These are phyloP conservation scores for Rhamnusium bicolor DNA, from an alignment of 2,888 invertebrate genomes.

Conservation along the genomic window DNA sequence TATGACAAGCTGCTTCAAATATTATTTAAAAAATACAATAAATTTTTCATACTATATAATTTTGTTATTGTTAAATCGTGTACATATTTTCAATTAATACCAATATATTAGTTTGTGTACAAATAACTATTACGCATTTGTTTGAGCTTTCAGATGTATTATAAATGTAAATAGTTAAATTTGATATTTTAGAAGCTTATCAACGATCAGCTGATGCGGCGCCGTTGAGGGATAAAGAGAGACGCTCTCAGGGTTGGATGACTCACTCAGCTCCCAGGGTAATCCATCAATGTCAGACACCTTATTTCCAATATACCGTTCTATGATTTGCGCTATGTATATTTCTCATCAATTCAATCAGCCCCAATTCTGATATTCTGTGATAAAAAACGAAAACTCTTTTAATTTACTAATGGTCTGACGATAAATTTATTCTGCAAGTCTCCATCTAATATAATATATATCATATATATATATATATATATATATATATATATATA, in stretches of 20 bases:
- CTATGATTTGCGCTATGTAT: conserved; percentile 71
- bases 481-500: too few relatives aligned
- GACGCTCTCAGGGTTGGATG: conserved; percentile 62
- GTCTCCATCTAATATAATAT: background rate
- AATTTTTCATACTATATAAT: too few relatives aligned
- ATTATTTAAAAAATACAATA: too few relatives aligned
- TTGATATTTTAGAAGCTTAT: conserved; percentile 37
- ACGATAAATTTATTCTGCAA: conserved; percentile 26
- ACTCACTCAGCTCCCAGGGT: conserved; percentile 66
- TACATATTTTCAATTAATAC: too few relatives aligned
- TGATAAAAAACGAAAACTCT: conserved; percentile 32
- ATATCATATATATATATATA: too few relatives aligned
- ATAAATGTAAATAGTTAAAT: conserved; percentile 26
- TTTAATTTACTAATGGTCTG: conserved; percentile 40
- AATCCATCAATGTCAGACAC: conserved; percentile 71
- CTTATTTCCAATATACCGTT: conserved; percentile 70
- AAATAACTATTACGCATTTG: background rate
- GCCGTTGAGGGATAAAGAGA: conserved; percentile 52
- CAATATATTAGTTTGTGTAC: too few relatives aligned
- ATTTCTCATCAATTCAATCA: conserved; percentile 66
- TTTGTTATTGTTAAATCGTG: too few relatives aligned
- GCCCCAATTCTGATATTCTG: conserved; percentile 43
- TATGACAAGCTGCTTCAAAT: too few relatives aligned
- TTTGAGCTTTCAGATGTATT: conserved; percentile 2
- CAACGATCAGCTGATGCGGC: conserved; percentile 62